Conservation (phyloP, 2,113 vertebrate genomes). For the Argyrosomus japonicus region DNA sequence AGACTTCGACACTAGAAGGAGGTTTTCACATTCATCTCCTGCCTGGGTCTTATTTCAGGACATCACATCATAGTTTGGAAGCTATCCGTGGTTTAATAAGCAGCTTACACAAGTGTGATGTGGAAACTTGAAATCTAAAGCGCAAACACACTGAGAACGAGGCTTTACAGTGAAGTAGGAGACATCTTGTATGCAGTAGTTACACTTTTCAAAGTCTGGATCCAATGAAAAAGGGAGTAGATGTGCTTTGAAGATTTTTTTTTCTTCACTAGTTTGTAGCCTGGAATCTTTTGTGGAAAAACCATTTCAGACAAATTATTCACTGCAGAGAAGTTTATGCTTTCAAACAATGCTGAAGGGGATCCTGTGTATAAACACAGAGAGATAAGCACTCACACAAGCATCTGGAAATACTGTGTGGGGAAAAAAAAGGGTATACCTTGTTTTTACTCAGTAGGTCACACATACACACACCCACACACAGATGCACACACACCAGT, state of each 20-base stretch:
- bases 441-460: constrained; percentile 10
- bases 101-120: background rate
- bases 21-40: background rate
- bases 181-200: background rate
- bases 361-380: background rate
- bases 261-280: background rate
- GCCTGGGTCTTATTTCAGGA: background rate
- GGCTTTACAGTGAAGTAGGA: background rate
- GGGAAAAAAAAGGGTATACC: background rate
- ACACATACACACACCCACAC: background rate
- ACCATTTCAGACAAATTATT: background rate
- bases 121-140: background rate
- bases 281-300: background rate
- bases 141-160: too few species aligned
- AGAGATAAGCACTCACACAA: background rate
- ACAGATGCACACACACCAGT: constrained; percentile 22
- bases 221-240: background rate
- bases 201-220: background rate
- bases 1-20: background rate
- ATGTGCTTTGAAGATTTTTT: background rate
- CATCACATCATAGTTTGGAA: background rate
- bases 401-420: background rate
- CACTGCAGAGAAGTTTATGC: background rate
- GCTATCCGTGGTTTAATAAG: background rate
- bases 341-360: background rate